Base-by-base conservation (phyloP, 1,140 invertebrate genomes). In the Acromyrmex charruanus region DNA sequence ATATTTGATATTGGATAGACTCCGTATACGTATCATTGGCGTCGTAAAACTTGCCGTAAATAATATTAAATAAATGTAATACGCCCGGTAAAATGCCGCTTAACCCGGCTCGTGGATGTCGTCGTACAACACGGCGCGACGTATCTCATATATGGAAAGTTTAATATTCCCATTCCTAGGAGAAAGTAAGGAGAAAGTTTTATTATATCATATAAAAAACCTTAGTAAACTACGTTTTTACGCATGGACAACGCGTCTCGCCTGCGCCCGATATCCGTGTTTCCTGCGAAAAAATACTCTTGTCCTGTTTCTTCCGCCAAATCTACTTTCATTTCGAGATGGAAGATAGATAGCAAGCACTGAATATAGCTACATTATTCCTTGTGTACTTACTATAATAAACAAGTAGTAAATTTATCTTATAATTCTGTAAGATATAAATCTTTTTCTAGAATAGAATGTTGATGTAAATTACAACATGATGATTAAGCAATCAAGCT, bases 1-100 rank as follows among this genome's bases (percentile, higher is more conserved):
- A 95, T 95, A 95, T 95, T 95, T 95, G 94, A 95, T 95, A 95
- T 95, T 95, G 94, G 95, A 94, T 94, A 94, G 93, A 95, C 92
- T 93, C 86, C 90, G 92, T 94, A 94, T 95, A 94, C 91, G 93
- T 95, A 94, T 94, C 94, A 94, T 94, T 94, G 93, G 87, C 86
- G 82, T 94, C 94, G 92, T 95, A 95, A 95, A 95, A 93, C 90
- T 90, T 91, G 92, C 90, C 93, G 91, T 95, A 95, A 95, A 95
- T 95, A 95, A 95, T 95, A 95, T 95, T 94, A 94, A 95, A 95
- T 94, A 95, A 95, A 95, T 95, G 93, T 94, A 95, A 94, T 95
- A 94, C 92, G 89, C 72, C 77, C 88, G 87, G 91, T 93, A 94
- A 94, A 94, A 92, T 91, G 93, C 88, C 94, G 92, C 92, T 94